Conservation (phyloP, 2,888 invertebrate species). For the Apamea epomidion region DNA sequence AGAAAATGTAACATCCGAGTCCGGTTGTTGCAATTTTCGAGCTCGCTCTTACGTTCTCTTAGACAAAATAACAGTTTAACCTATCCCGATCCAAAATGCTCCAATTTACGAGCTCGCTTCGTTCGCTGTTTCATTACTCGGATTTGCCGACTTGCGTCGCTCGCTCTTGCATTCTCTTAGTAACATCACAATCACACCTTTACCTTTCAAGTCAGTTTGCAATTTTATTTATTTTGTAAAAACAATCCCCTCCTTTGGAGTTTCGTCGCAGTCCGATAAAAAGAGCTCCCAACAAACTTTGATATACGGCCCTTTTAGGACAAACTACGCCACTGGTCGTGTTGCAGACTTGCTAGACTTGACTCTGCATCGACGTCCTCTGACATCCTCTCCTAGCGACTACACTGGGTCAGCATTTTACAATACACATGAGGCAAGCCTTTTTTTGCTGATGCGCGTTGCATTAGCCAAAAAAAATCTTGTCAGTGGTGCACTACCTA, state of each 20-base stretch:
- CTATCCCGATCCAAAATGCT: not conserved
- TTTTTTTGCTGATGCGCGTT: too few relatives aligned
- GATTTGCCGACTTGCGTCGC: not conserved
- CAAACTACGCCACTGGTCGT: not conserved
- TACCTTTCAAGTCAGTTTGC: not conserved
- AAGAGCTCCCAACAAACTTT: not conserved
- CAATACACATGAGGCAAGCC: too few relatives aligned
- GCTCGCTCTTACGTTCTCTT: not conserved
- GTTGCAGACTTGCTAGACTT: not conserved
- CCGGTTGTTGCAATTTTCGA: not conserved
- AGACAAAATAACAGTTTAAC: not conserved
- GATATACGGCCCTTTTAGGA: not conserved
- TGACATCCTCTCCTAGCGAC: too few relatives aligned
- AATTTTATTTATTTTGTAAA: not conserved
- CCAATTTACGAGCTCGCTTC: not conserved
- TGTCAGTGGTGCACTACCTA: not conserved
- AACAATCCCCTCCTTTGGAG: not conserved
- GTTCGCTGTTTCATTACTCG: not conserved
- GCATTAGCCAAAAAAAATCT: too few relatives aligned
- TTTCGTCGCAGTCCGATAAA: not conserved
- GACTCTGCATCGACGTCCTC: not conserved
- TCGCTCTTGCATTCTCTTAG: not conserved
- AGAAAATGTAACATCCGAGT: not conserved
- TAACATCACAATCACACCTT: not conserved
- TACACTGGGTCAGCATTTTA: too few relatives aligned